Evolutionary conservation across 2,113 vertebrate species (phyloP).

Genomic region (Calidris pugnax): DNA sequence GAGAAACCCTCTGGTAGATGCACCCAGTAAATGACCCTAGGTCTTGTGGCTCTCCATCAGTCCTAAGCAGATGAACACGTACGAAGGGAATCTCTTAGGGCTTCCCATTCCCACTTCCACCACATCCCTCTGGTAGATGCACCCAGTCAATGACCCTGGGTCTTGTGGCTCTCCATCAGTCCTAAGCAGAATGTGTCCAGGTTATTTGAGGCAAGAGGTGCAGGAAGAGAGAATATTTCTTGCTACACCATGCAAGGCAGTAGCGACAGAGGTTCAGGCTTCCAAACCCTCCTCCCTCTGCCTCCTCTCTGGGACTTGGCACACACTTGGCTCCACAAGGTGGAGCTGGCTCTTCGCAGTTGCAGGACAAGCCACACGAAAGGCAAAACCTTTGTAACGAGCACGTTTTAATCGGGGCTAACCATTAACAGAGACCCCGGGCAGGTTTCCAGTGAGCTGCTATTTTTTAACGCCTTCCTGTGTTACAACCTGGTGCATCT

Average conservation of each 20-base stretch:
- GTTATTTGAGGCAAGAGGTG: not conserved
- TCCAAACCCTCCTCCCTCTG: not conserved
- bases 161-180: too few species aligned
- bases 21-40: not conserved
- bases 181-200: not conserved
- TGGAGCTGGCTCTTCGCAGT: slow-evolving; percentile 41
- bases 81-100: too few species aligned
- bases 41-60: not conserved
- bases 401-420: not conserved
- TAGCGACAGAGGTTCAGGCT: accelerated
- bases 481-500: not conserved
- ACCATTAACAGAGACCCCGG: not conserved
- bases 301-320: too few species aligned
- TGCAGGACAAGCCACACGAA: not conserved
- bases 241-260: accelerated
- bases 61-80: too few species aligned
- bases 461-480: not conserved
- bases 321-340: too few species aligned
- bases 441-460: not conserved
- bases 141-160: too few species aligned
- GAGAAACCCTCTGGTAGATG: not conserved
- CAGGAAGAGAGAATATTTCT: not conserved
- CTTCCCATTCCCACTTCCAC: too few species aligned
- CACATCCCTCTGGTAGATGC: too few species aligned
- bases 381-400: not conserved